Evolutionary conservation across 2,888 invertebrate genomes (phyloP).

Genomic region (Plebejus argus): DNA sequence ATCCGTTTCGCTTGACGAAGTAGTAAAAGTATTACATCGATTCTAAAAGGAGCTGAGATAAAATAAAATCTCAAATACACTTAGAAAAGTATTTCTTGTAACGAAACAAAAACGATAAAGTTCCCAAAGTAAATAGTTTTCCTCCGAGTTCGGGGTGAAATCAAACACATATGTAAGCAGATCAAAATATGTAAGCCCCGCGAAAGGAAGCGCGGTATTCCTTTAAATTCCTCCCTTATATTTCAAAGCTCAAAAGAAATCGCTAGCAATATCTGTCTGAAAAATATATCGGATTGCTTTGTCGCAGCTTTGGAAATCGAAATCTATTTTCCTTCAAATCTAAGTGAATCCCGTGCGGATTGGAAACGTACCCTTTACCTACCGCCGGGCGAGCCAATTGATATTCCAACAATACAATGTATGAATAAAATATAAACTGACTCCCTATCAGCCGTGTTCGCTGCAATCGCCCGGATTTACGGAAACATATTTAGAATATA

Average conservation of each 20-base stretch:
- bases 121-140: conserved; percentile 19
- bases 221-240: conserved; percentile 76
- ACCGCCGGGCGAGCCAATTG: conserved; percentile 80
- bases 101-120: conserved; percentile 19
- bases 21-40: background rate
- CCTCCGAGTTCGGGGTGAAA: background rate
- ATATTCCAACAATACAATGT: conserved; percentile 82
- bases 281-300: conserved; percentile 82
- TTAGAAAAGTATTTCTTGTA: conserved; percentile 12
- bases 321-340: conserved; percentile 82
- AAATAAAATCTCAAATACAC: conserved; percentile 18
- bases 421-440: conserved; percentile 81
- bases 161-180: conserved; percentile 28
- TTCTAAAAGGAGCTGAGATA: background rate
- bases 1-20: background rate
- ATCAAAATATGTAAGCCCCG: conserved; percentile 36
- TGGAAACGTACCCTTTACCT: conserved; percentile 81
- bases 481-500: conserved; percentile 56
- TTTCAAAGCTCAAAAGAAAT: conserved; percentile 81
- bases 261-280: conserved; percentile 81
- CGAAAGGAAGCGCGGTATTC: conserved; percentile 63
- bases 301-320: conserved; percentile 81
- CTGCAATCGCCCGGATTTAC: conserved; percentile 67
- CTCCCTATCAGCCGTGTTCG: conserved; percentile 74
- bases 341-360: conserved; percentile 82